Conservation (phyloP, 2,113 vertebrate genomes). For the Serilophus lunatus region DNA sequence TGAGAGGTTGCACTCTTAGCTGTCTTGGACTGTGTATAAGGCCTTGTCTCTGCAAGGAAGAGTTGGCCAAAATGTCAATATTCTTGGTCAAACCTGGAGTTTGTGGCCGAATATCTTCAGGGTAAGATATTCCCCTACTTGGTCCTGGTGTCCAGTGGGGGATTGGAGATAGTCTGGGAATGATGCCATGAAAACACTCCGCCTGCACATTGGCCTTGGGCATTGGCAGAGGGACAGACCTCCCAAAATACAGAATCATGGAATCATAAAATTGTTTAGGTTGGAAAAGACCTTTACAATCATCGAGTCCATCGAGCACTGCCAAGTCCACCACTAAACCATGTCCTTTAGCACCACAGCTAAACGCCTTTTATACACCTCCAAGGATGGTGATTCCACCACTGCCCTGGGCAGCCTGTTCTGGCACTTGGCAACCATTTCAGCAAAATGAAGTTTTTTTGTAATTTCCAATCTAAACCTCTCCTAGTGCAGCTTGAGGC, state of each 20-base stretch:
- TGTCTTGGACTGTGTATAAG: rapidly evolving
- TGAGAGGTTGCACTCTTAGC: not conserved
- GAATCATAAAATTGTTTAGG: not conserved
- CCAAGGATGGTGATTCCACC: not conserved
- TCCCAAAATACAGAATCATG: not conserved
- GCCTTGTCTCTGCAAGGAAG: not conserved
- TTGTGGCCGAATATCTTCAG: not conserved
- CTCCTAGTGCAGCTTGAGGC: not conserved
- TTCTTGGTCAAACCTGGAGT: not conserved
- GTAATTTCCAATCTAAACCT: not conserved
- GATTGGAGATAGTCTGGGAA: not conserved
- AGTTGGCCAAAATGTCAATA: not conserved
- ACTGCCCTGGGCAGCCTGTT: not conserved
- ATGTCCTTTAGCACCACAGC: not conserved
- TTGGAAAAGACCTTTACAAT: not conserved
- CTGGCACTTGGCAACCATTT: not conserved
- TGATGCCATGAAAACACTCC: not conserved
- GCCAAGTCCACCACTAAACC: not conserved
- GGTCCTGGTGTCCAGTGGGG: not conserved
- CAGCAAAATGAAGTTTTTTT: not conserved
- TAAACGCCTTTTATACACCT: not conserved
- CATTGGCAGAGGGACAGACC: not conserved
- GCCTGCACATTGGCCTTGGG: not conserved
- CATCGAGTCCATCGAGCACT: not conserved
- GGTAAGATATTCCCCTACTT: not conserved